phyloP scores from a whole-genome alignment of 2,113 vertebrate species.

The Chauna torquata region DNA sequence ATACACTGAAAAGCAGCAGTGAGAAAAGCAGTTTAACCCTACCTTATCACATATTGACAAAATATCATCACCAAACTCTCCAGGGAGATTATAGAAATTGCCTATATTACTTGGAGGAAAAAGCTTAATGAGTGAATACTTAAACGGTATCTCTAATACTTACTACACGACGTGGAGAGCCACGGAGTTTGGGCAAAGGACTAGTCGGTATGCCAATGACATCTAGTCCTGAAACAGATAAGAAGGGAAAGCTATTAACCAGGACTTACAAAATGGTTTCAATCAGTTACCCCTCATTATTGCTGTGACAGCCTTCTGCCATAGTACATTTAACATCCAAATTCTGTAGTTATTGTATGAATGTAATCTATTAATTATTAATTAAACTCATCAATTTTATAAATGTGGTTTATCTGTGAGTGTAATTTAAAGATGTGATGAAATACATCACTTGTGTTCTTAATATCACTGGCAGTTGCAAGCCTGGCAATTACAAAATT shows the following conservation, averaged over 20 bases:
- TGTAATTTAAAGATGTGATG: not conserved
- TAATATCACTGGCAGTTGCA: not conserved
- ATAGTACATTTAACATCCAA: constrained; percentile 5
- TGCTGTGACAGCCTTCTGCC: not conserved
- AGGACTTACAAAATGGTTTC: constrained; percentile 5
- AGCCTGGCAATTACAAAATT: not conserved
- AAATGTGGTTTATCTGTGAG: not conserved
- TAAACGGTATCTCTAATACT: not conserved
- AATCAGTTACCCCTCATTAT: constrained; percentile 1
- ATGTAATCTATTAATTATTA: constrained; percentile 24
- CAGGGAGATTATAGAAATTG: not conserved
- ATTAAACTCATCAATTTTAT: not conserved
- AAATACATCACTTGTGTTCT: not conserved
- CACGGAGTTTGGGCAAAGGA: not conserved
- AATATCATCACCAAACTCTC: not conserved
- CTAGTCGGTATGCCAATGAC: not conserved
- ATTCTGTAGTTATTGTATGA: not conserved
- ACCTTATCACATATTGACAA: not conserved
- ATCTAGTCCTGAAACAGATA: not conserved
- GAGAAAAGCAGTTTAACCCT: constrained; percentile 30
- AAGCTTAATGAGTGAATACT: constrained; percentile 6
- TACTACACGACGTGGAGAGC: not conserved
- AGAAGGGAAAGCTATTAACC: not conserved
- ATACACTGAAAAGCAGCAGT: not conserved
- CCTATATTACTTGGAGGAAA: not conserved